Evolutionary conservation across 2,888 invertebrate species (phyloP), one percentile per base, ranked within the genome.

Genomic region (Scaeva pyrastri): DNA sequence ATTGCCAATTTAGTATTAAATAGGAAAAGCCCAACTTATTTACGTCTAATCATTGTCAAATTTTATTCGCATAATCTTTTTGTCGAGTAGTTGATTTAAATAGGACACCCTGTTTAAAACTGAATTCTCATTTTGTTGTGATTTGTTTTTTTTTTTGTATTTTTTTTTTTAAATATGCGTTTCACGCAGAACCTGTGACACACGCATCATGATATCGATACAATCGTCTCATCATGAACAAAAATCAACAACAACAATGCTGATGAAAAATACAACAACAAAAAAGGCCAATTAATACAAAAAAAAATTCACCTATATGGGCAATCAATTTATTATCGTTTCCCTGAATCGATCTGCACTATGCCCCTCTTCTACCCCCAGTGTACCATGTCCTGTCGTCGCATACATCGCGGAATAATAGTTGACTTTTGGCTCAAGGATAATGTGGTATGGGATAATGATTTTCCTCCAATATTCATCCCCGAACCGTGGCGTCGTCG

Each of bases 211-310:
- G 12, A 56, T 31, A 55, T 43, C 26, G 19, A 55, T 16, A 43
- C 41, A 39, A 26, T 41, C 23, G n/a, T 7, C 31, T 21, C 16
- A 31, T 16, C 60, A 39, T 21, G 12, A 31, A 31, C 14, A 45
- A 12, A n/a, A n/a, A n/a, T n/a, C 60, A 39, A 21, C 26, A 41
- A 43, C 21, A 58, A 52, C 41, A n/a, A 58, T 10, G 26, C 23
- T 8, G 6, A 26, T n/a, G 4, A 14, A 16, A 58, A 39, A 11
- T 41, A n/a, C 4, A 48, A 12, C 10, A 60, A 21, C 8, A 56
- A 79, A 66, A 73, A 70, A 74, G 50, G 70, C 71, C 71, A 84
- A 84, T 84, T 79, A 84, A 84, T 79, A 79, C 79, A 84, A 79
- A 84, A 84, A 75, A 84, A 79, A 79, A 79, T 84, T 79, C 74